phyloP scores from a whole-genome alignment of 2,888 invertebrate species.

The Drosophila conformis region DNA sequence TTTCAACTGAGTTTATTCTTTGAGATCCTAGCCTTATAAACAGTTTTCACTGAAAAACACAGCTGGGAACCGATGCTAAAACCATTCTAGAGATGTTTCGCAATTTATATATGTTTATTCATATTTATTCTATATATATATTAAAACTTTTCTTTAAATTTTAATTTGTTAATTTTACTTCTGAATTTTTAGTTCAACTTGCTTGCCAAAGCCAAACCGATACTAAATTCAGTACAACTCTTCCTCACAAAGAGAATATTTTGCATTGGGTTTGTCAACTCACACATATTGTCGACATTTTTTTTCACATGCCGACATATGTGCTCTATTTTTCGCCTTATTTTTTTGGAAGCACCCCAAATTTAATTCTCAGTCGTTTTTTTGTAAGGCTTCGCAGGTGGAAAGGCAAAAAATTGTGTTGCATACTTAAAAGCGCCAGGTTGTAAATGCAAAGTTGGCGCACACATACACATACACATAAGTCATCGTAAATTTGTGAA shows the following conservation, averaged over 20 bases:
- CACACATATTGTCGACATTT: conserved; percentile 5
- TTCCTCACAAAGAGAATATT: conserved; percentile 13
- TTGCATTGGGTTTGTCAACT: conserved; percentile 16
- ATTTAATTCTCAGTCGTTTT: conserved; percentile 23
- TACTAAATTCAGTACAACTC: background rate
- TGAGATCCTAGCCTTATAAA: background rate
- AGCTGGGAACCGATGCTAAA: too few species aligned
- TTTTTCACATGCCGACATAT: conserved; percentile 19
- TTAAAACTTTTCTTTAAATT: background rate
- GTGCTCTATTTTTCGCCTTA: conserved; percentile 11
- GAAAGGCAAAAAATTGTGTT: conserved; percentile 24
- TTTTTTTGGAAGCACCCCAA: conserved; percentile 10
- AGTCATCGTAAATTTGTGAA: conserved; percentile 11
- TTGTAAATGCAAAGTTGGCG: conserved; percentile 32
- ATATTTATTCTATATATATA: background rate
- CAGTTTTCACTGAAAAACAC: background rate
- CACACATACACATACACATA: conserved; percentile 1
- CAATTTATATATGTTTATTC: background rate
- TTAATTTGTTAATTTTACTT: background rate
- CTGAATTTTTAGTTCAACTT: background rate
- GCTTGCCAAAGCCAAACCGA: background rate
- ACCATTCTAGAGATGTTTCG: background rate
- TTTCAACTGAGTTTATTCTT: background rate
- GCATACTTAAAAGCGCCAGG: conserved; percentile 33
- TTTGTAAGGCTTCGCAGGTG: conserved; percentile 6